A percentile compares a stretch with the other conserved stretches of the same genome.
phyloP scores from a whole-genome alignment of 1,140 invertebrate genomes.

The Melitaea cinxia region DNA sequence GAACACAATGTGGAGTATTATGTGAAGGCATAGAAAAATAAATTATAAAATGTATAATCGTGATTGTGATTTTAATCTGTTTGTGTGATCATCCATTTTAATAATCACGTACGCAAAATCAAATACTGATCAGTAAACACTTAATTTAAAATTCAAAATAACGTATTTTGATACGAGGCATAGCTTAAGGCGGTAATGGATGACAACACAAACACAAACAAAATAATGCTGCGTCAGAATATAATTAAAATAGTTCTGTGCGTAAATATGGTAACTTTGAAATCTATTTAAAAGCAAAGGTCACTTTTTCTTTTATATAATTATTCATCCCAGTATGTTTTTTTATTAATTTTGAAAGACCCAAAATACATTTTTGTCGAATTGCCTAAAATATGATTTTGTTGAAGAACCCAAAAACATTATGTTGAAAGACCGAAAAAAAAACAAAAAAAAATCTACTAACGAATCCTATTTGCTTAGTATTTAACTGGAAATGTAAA shows the following conservation, averaged over 20 bases:
- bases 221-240: not conserved
- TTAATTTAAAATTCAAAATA: not conserved
- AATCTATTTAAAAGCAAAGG: not conserved
- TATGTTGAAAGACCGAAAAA: not conserved
- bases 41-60: conserved; percentile 19
- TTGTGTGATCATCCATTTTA: conserved; percentile 13
- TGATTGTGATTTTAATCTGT: conserved; percentile 21
- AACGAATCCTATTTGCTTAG: conserved; percentile 13
- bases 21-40: conserved; percentile 41
- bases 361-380: not conserved
- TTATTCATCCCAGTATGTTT: too few relatives aligned
- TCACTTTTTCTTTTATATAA: too few relatives aligned
- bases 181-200: not conserved
- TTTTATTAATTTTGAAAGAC: not conserved
- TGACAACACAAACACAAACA: not conserved
- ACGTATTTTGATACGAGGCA: not conserved
- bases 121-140: not conserved
- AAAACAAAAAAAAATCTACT: too few relatives aligned
- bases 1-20: conserved; percentile 69
- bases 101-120: not conserved
- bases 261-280: not conserved
- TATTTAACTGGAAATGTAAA: conserved; percentile 17
- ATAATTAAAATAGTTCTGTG: not conserved
- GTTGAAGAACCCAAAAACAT: not conserved
- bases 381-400: not conserved